Base-by-base conservation (phyloP, 2,888 invertebrate species). In the Brenthis ino region DNA sequence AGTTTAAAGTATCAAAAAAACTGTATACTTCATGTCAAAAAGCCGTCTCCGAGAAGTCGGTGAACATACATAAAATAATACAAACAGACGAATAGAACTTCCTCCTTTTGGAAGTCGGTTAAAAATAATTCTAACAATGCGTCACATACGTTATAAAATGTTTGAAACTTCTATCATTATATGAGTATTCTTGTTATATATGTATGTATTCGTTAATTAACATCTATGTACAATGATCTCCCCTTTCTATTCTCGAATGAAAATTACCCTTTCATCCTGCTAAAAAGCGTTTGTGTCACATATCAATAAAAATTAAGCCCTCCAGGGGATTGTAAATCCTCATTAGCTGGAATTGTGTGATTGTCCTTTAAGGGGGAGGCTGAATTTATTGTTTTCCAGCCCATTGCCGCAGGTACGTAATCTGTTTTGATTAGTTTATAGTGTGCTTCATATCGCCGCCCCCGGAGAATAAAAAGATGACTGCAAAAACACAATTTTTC, bases 351-450 rank as follows among this genome's bases (percentile, higher is more conserved):
- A 84, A 82, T 84, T 84, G 82, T 84, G 84, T 85, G 88, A 89
- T 89, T 88, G 88, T 88, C 87, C 85, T 85, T 89, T 86, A 87
- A 85, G 85, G 82, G 71, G 87, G 82, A 81, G 79, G 76, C 76
- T 57, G 79, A 86, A 90, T 88, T 89, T 90, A 90, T 88, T 85
- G 88, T 87, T 87, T 83, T 85, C 84, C 85, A 82, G 85, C 85
- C 85, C 82, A 83, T 82, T 84, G 85, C 85, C 85, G 37, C 85
- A 86, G 11, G 88, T 89, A 88, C 65, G 57, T 48, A 61, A 69
- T 65, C 57, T 69, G 61, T 65, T 69, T 61, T 57, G 64, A 56
- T 65, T 65, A 69, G 16, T 33, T 65, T 6, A 51, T 37, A 37
- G 14, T 48, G 6, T 54, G 47, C 50, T 57, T 20, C 8, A 60